Conservation (phyloP, 2,888 invertebrate genomes). For the Archips crataeganus region DNA sequence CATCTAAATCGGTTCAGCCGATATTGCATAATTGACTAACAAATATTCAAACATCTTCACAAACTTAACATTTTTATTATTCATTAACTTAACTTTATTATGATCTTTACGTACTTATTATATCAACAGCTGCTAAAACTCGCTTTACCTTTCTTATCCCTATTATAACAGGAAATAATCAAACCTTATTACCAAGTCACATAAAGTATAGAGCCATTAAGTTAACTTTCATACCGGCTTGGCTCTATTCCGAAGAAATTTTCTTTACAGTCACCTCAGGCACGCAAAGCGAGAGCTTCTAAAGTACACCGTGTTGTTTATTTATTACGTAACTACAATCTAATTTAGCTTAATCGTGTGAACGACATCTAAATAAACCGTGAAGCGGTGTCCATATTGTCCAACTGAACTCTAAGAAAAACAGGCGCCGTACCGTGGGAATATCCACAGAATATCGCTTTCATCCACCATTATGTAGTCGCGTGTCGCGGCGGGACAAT, state of each 20-base stretch:
- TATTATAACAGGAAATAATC: not conserved
- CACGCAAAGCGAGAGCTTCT: slow-evolving; percentile 1
- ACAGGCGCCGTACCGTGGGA: slow-evolving; percentile 53
- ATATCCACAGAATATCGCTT: slow-evolving; percentile 25
- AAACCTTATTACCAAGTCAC: not conserved
- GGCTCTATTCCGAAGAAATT: not conserved
- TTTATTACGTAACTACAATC: slow-evolving; percentile 6
- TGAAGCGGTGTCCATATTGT: not conserved
- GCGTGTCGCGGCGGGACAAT: slow-evolving; percentile 54
- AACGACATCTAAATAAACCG: not conserved
- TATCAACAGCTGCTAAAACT: too few species aligned
- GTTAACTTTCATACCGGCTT: not conserved
- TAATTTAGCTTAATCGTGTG: slow-evolving; percentile 12
- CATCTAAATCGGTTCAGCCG: too few species aligned
- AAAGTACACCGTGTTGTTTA: not conserved
- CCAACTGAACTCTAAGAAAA: slow-evolving; percentile 54
- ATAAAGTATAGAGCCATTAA: not conserved
- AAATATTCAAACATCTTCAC: too few species aligned
- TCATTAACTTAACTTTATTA: too few species aligned
- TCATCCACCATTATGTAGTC: slow-evolving; percentile 42
- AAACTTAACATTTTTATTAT: too few species aligned
- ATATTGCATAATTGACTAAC: too few species aligned
- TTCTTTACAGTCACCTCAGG: not conserved
- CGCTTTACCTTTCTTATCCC: not conserved
- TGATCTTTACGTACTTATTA: too few species aligned